Evolutionary conservation across 2,888 invertebrate genomes (phyloP).

Genomic region (Clistopyga incitator): DNA sequence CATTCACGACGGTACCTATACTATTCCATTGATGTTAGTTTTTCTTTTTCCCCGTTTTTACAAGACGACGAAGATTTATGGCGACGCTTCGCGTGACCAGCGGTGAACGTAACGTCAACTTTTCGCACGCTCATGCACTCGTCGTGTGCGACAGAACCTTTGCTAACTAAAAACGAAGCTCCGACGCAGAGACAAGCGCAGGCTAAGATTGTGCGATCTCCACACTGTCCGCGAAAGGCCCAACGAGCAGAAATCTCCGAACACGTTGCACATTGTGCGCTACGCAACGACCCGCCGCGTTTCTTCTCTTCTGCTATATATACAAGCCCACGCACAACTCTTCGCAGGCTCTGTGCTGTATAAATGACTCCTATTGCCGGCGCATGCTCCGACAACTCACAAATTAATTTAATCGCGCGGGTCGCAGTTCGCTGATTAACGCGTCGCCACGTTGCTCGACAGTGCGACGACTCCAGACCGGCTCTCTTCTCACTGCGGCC

Average conservation of each 20-base stretch:
- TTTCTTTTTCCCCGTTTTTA: background rate
- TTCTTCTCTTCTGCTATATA: background rate
- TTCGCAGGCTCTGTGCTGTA: background rate
- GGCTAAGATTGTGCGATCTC: constrained; percentile 1
- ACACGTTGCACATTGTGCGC: background rate
- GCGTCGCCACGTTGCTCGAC: constrained; percentile 22
- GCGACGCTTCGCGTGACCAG: background rate
- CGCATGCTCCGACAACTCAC: constrained; percentile 41
- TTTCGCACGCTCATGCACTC: background rate
- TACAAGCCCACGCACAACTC: constrained; percentile 27
- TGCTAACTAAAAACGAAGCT: constrained; percentile 25
- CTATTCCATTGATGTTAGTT: background rate
- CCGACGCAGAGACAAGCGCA: constrained; percentile 28
- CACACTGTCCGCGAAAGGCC: constrained; percentile 16
- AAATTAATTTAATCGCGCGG: constrained; percentile 64
- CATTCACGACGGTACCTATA: constrained; percentile 7
- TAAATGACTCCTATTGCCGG: constrained; percentile 16
- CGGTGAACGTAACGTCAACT: background rate
- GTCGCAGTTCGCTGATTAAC: constrained; percentile 66
- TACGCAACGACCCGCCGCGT: background rate
- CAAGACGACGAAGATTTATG: constrained; percentile 6
- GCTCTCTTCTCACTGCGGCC: background rate
- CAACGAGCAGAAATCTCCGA: background rate
- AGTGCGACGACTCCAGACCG: background rate
- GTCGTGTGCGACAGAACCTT: background rate